Percentiles rank a stretch among this genome's conserved stretches.
phyloP scores from a whole-genome alignment of 2,113 vertebrate genomes.

The Origma solitaria region DNA sequence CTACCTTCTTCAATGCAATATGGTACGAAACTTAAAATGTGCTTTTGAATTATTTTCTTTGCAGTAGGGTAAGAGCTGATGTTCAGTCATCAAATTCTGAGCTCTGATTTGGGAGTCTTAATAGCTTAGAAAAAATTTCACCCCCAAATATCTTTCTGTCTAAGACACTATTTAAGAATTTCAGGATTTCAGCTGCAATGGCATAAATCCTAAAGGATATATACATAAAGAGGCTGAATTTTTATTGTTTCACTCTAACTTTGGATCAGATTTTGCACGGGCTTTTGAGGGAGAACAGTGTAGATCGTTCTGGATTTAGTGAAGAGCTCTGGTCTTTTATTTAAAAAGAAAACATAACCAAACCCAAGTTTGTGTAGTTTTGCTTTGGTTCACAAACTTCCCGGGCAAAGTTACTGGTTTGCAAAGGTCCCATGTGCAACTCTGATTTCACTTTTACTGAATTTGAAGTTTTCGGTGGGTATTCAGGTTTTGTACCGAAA shows the following conservation, averaged over 20 bases:
- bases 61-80: background rate
- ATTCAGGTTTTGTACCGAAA: constrained; percentile 17
- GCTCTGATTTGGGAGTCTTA: background rate
- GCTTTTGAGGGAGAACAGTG: background rate
- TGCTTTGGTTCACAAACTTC: background rate
- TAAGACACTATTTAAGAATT: background rate
- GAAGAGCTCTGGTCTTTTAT: background rate
- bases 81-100: background rate
- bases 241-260: background rate
- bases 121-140: background rate
- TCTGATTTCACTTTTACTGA: background rate
- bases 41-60: background rate
- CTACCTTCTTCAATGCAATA: fast-evolving
- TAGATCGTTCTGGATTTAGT: background rate
- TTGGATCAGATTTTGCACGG: fast-evolving
- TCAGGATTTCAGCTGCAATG: background rate
- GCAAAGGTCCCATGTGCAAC: background rate
- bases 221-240: background rate
- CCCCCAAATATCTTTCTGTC: background rate
- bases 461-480: background rate
- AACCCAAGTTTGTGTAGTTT: background rate
- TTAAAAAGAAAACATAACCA: background rate
- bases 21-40: background rate
- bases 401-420: background rate
- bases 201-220: background rate